Conservation (phyloP, 1,140 invertebrate species). For the Asobara japonica region DNA sequence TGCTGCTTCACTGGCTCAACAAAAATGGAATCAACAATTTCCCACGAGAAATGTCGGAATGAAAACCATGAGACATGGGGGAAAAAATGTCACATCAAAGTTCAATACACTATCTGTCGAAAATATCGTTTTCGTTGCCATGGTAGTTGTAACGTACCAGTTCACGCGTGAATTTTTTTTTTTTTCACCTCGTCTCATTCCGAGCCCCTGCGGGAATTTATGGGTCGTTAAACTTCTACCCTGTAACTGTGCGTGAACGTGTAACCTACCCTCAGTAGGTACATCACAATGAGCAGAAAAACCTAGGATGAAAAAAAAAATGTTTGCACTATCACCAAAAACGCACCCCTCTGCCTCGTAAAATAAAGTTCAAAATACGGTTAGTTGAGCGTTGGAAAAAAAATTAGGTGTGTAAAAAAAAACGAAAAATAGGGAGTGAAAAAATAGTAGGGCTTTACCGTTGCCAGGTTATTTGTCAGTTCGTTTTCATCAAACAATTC, state of each 20-base stretch:
- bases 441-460: neutral
- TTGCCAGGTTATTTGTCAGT: neutral
- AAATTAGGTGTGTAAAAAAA: neutral
- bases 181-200: neutral
- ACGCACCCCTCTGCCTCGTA: neutral
- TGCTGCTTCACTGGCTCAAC: too few species aligned
- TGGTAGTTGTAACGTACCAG: neutral
- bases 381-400: neutral
- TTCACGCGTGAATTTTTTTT: conserved; percentile 4
- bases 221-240: conserved; percentile 23
- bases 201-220: conserved; percentile 11
- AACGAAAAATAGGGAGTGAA: neutral
- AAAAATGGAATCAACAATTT: too few species aligned
- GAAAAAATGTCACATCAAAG: neutral
- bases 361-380: conserved; percentile 13
- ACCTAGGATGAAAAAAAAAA: neutral
- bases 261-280: neutral
- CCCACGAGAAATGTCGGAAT: too few species aligned
- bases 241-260: conserved; percentile 11
- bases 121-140: neutral
- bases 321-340: neutral
- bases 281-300: neutral
- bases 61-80: too few species aligned
- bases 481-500: conserved; percentile 27
- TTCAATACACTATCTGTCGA: neutral